Conservation (phyloP, 2,888 invertebrate genomes). For the Spisula subtruncata region DNA sequence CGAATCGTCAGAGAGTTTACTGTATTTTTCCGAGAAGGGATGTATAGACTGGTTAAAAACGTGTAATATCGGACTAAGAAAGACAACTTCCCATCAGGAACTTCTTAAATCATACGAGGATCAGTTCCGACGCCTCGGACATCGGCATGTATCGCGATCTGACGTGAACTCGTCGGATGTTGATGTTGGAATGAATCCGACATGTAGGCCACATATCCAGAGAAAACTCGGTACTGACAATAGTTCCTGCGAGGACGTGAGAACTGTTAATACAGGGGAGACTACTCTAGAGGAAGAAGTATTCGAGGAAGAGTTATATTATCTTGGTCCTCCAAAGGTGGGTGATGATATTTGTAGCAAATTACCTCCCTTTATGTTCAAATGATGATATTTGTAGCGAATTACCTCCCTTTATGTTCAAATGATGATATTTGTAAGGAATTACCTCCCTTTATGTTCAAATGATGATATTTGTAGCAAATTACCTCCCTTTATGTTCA, state of each 20-base stretch:
- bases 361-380: no score
- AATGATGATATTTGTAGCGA: no score
- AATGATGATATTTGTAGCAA: no score
- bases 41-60: slow-evolving; percentile 67
- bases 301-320: slow-evolving; percentile 70
- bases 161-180: neutral
- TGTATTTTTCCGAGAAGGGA: slow-evolving; percentile 59
- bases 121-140: slow-evolving; percentile 25
- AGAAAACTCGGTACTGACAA: slow-evolving; percentile 67
- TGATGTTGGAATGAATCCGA: slow-evolving; percentile 57
- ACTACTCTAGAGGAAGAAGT: slow-evolving; percentile 68
- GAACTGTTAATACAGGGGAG: slow-evolving; percentile 55
- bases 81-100: slow-evolving; percentile 31
- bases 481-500: no score
- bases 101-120: slow-evolving; percentile 32
- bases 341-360: slow-evolving; percentile 16
- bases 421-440: no score
- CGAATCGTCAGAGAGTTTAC: slow-evolving; percentile 43
- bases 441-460: no score
- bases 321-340: slow-evolving; percentile 61
- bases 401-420: neutral
- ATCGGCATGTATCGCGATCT: neutral
- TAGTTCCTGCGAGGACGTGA: slow-evolving; percentile 62
- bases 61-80: slow-evolving; percentile 28
- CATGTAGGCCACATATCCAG: slow-evolving; percentile 57